Percentiles rank a stretch among this genome's conserved stretches.
Evolutionary conservation across 2,888 invertebrate genomes (phyloP).

Genomic region (Hemithea aestivaria): DNA sequence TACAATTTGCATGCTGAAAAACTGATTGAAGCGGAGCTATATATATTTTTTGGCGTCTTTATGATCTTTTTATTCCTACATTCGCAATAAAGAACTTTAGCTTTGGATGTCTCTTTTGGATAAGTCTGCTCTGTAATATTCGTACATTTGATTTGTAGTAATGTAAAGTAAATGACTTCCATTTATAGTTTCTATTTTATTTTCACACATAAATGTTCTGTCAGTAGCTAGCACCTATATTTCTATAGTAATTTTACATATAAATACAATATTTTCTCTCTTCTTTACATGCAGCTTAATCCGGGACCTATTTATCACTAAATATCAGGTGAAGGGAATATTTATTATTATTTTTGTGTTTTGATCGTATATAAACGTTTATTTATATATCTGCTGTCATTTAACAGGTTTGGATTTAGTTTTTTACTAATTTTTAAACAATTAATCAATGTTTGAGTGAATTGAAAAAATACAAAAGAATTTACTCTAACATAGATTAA

Average conservation of each 20-base stretch:
- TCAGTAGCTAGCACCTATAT: conserved; percentile 28
- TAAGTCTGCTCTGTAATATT: conserved; percentile 6
- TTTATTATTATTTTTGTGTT: conserved; percentile 56
- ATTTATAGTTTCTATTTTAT: neutral
- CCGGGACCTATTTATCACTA: conserved; percentile 79
- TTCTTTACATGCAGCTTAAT: conserved; percentile 80
- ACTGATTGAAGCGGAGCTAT: too few relatives aligned
- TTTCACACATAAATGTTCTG: conserved; percentile 1
- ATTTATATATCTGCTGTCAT: conserved; percentile 22
- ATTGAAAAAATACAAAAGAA: too few relatives aligned
- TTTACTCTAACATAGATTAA: too few relatives aligned
- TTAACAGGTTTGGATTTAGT: conserved; percentile 24
- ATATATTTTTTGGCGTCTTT: too few relatives aligned
- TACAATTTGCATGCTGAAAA: too few relatives aligned
- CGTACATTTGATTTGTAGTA: too few relatives aligned
- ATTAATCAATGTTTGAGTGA: too few relatives aligned
- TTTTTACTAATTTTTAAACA: conserved; percentile 12
- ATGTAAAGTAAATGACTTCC: too few relatives aligned
- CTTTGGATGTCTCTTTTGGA: too few relatives aligned
- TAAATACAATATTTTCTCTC: conserved; percentile 68
- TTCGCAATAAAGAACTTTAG: too few relatives aligned
- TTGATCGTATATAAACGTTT: conserved; percentile 33
- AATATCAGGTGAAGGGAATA: conserved; percentile 76
- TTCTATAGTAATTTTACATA: conserved; percentile 39
- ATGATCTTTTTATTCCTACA: too few relatives aligned